A percentile compares a stretch with the other conserved stretches of the same genome.
Conservation (phyloP, 2,113 vertebrate genomes). For the Rhombomys opimus region DNA sequence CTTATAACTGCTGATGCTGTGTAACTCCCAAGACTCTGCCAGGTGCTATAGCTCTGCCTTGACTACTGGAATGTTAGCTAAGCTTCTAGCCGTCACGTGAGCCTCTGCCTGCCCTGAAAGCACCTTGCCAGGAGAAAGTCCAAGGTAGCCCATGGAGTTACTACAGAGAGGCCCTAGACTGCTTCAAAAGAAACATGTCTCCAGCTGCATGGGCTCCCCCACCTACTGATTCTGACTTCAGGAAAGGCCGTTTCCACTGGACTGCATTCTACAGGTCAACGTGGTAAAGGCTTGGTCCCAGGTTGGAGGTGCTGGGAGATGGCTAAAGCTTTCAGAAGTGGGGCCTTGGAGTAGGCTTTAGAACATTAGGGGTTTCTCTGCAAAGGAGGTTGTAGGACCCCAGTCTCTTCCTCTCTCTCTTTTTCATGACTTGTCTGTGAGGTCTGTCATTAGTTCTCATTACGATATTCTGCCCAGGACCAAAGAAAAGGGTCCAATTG, state of each 20-base stretch:
- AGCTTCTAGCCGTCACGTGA: background rate
- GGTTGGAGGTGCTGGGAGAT: background rate
- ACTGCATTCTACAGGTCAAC: background rate
- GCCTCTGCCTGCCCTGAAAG: background rate
- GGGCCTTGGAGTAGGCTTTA: background rate
- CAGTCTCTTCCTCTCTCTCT: background rate
- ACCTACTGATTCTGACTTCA: background rate
- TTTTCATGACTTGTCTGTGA: background rate
- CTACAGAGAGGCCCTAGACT: background rate
- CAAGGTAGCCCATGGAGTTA: background rate
- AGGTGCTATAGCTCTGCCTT: background rate
- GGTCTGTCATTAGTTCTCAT: background rate
- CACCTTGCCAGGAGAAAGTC: background rate
- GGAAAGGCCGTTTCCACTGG: background rate
- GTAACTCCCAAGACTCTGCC: background rate
- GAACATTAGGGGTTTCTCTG: background rate
- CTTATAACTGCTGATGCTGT: background rate
- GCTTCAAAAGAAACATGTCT: too few relatives aligned
- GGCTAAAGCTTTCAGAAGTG: background rate
- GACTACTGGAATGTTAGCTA: background rate
- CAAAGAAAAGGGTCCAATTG: background rate
- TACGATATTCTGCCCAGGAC: background rate
- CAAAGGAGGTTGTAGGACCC: background rate
- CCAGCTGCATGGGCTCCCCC: background rate
- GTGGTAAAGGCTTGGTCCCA: background rate